Evolutionary conservation across 1,140 invertebrate species (phyloP).

Genomic region (Caenorhabditis tropicalis): DNA sequence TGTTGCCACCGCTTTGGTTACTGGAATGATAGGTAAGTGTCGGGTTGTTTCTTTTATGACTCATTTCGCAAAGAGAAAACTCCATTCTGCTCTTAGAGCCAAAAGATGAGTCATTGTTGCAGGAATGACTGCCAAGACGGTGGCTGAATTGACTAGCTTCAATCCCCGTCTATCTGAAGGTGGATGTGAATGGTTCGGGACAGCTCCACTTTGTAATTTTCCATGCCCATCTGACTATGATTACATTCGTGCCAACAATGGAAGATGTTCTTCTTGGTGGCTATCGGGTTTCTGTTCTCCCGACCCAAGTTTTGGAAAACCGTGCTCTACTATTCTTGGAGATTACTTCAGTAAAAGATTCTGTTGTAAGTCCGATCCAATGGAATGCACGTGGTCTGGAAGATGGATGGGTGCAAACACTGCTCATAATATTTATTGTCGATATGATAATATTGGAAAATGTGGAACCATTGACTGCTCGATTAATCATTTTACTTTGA

Average conservation of each 20-base stretch:
- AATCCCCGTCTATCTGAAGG: slow-evolving; percentile 57
- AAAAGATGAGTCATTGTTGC: slow-evolving; percentile 5
- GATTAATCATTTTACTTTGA: slow-evolving; percentile 62
- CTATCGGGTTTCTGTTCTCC: slow-evolving; percentile 59
- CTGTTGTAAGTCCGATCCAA: slow-evolving; percentile 67
- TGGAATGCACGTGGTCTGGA: slow-evolving; percentile 65
- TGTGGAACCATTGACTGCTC: slow-evolving; percentile 64
- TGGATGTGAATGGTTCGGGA: slow-evolving; percentile 66
- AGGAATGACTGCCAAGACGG: slow-evolving; percentile 65
- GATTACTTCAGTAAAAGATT: slow-evolving; percentile 63
- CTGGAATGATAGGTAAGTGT: slow-evolving; percentile 63
- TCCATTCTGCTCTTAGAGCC: background rate
- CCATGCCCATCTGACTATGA: slow-evolving; percentile 65
- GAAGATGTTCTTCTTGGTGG: slow-evolving; percentile 62
- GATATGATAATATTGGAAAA: slow-evolving; percentile 63
- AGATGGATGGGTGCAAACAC: slow-evolving; percentile 68
- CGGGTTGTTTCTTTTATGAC: background rate
- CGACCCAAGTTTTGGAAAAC: slow-evolving; percentile 63
- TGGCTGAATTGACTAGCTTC: slow-evolving; percentile 62
- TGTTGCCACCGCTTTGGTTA: slow-evolving; percentile 62
- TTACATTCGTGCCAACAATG: slow-evolving; percentile 63
- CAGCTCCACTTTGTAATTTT: slow-evolving; percentile 65
- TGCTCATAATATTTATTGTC: slow-evolving; percentile 64
- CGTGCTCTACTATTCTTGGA: slow-evolving; percentile 64
- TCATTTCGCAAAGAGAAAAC: background rate